Evolutionary conservation across 2,113 vertebrate genomes (phyloP), one percentile per base, ranked within the genome.

Genomic region (Etheostoma cragini): DNA sequence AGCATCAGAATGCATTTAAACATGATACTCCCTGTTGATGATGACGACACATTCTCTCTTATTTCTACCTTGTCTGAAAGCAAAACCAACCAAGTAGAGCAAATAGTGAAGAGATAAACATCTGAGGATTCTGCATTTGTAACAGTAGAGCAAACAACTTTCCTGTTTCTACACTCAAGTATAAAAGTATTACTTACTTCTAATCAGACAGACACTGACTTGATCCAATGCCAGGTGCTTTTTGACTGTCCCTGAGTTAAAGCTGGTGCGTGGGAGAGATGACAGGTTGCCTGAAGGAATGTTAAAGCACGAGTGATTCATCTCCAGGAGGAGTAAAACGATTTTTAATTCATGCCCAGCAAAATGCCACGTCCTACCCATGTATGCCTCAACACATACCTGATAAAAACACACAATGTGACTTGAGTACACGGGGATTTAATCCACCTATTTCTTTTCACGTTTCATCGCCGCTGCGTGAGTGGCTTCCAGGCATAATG

Each of bases 231-330:
- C 79, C 88, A 85, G 81, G 69, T 88, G 82, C 83, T 86, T 81
- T 84, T 81, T 89, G 85, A 80, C 84, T 83, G 71, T 72, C 77
- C 87, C 78, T 19, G 76, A 79, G 86, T 86, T 78, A 70, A 86
- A 89, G 90, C 70, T 63, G 60, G 65, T 60, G 88, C 64, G 92
- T 94, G 91, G 93, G 91, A 80, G 82, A 82, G 61, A 81, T 92
- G 88, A 93, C 86, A 86, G 77, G 78, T 82, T 89, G 88, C 84
- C 81, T 80, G 69, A 88, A 92, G 86, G 68, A 88, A 92, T 49
- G 72, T 84, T 89, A 76, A 89, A 90, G 82, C 80, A 58, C 54
- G 17, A 85, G 70, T 92, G 91, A 93, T 87, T 92, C 87, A 93
- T 89, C 75, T 82, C 66, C 52, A 26, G 79, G 57, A 82, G 67